Evolutionary conservation across 2,797 vertebrate species (phyloP), one percentile per base, ranked within the genome.

Genomic region (Luscinia megarhynchos): DNA sequence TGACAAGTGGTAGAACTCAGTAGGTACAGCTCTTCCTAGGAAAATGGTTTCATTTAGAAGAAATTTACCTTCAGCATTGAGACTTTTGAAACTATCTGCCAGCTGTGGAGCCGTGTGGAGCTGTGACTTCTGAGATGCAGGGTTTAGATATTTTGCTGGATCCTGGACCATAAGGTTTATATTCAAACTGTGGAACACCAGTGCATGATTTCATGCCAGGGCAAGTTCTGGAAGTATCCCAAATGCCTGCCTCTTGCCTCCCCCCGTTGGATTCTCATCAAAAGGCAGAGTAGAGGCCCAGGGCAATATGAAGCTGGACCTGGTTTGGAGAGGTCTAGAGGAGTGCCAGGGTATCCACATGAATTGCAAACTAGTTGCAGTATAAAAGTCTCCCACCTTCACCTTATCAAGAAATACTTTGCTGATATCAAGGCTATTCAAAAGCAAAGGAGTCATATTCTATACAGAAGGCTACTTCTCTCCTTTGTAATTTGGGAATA

Each of bases 1-100:
- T 8, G 3, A 11, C n/a, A 74, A 78, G 12, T 7, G 27, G 17
- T 34, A 76, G 45, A 91, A 87, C 29, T 22, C 0, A 0, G 19
- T n/a, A 59, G 18, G 24, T 83, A 4, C n/a, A 62, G 14, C 34
- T 85, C 79, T 84, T 59, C 6, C 21, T 13, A 36, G 14, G 15
- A 82, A 79, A 89, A 85, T 8, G 10, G 4, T 83, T 50, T 85
- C 3, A 57, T 70, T 80, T 40, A 62, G 26, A 76, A 74, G 26
- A 17, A 68, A 64, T 84, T 84, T 21, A 34, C 24, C 24, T 84
- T 55, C 51, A 73, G 10, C 40, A 57, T 0, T 43, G 21, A 64
- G 41, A 9, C 2, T 0, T 76, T 79, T 66, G 43, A 69, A 90
- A 84, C 18, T 48, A 27, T n/a, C 6, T 75, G 23, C 21, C n/a